Percentiles rank a stretch among this genome's conserved stretches.
phyloP scores from a whole-genome alignment of 2,113 vertebrate species.

The Elaphurus davidianus region DNA sequence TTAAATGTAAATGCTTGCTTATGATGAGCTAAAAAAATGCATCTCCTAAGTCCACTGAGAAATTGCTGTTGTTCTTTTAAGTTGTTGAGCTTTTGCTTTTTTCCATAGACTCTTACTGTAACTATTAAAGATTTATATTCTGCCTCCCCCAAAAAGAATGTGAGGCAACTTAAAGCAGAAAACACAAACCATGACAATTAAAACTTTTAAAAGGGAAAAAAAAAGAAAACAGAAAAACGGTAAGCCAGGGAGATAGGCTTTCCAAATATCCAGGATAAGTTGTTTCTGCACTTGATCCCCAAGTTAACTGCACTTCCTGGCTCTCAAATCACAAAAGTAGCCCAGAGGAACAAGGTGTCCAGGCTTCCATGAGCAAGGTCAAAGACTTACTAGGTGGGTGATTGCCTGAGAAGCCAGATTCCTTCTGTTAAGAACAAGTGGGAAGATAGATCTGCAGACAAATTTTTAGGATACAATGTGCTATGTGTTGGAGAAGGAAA shows the following conservation, averaged over 20 bases:
- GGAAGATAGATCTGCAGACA: not conserved
- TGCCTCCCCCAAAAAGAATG: slow-evolving; percentile 50
- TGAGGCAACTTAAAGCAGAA: slow-evolving; percentile 45
- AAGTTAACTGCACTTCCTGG: not conserved
- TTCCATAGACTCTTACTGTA: not conserved
- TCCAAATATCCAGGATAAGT: not conserved
- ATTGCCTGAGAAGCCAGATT: not conserved
- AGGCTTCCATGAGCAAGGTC: not conserved
- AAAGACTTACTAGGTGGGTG: not conserved
- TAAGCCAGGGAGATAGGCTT: not conserved
- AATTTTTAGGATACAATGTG: not conserved
- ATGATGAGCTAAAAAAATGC: slow-evolving; percentile 42
- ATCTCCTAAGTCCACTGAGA: slow-evolving; percentile 60
- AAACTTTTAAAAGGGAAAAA: slow-evolving; percentile 27
- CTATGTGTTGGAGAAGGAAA: not conserved
- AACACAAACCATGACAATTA: slow-evolving; percentile 43
- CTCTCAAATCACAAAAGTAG: not conserved
- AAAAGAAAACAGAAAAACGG: slow-evolving; percentile 40
- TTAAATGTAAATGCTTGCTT: slow-evolving; percentile 63
- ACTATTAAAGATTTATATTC: slow-evolving; percentile 64
- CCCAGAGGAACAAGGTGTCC: not conserved
- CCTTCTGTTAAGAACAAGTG: not conserved
- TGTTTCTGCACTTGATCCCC: not conserved
- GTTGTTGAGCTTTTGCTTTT: slow-evolving; percentile 5
- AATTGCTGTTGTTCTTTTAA: slow-evolving; percentile 49